A percentile compares a stretch with the other conserved stretches of the same genome.
Conservation (phyloP, 92 coral and sea anemone species). For the Virgularia gustaviana region DNA sequence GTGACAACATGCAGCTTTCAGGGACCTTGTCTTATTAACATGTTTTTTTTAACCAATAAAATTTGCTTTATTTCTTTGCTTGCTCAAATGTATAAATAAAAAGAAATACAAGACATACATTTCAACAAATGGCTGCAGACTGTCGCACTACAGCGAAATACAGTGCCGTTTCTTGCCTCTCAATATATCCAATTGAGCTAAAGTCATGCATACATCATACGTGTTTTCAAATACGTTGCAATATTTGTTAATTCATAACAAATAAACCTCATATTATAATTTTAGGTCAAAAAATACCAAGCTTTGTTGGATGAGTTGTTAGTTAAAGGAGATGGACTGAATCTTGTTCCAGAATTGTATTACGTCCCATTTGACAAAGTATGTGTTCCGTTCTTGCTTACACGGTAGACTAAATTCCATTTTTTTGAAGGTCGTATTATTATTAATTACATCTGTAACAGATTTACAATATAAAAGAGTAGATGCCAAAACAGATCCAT, state of each 20-base stretch:
- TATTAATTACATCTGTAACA: background rate
- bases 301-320: conserved; percentile 66
- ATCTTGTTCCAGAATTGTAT: conserved; percentile 84
- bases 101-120: too few species aligned
- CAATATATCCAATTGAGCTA: too few species aligned
- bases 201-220: too few species aligned
- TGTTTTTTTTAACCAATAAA: too few species aligned
- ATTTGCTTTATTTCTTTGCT: too few species aligned
- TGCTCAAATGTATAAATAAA: too few species aligned
- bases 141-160: too few species aligned
- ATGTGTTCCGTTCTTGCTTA: background rate
- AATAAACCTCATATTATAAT: background rate
- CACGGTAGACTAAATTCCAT: background rate
- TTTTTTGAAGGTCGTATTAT: background rate
- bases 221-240: too few species aligned
- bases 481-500: background rate
- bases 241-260: background rate
- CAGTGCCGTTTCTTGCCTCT: too few species aligned
- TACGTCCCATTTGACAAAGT: conserved; percentile 94
- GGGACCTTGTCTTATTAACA: too few species aligned
- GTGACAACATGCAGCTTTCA: too few species aligned
- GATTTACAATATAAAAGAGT: background rate
- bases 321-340: conserved; percentile 74
- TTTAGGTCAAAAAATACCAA: conserved; percentile 73
- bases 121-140: too few species aligned